A percentile compares a stretch with the other conserved stretches of the same genome.
Conservation (phyloP, 1,140 invertebrate genomes). For the Sarcophaga peregrina region DNA sequence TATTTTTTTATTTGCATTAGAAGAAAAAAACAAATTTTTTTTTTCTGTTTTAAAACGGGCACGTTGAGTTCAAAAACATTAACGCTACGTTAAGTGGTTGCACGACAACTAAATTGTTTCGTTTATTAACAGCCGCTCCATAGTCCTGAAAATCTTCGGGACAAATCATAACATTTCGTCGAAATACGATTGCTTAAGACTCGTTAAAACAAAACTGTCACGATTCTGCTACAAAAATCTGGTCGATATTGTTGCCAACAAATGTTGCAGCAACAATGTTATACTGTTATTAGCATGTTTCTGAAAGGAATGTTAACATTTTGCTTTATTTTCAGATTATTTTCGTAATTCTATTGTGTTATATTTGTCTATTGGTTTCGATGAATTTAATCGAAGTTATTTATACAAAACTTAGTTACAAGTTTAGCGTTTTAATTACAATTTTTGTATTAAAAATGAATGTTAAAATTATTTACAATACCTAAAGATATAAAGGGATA, state of each 20-base stretch:
- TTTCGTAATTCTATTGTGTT: too few relatives aligned
- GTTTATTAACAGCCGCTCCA: conserved; percentile 42
- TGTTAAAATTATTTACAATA: too few relatives aligned
- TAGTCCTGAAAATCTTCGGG: conserved; percentile 38
- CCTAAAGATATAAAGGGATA: too few relatives aligned
- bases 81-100: conserved; percentile 45
- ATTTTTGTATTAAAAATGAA: too few relatives aligned
- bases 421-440: too few relatives aligned
- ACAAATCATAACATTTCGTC: conserved; percentile 40
- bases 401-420: too few relatives aligned
- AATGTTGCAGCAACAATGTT: conserved; percentile 28
- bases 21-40: neutral
- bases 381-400: neutral
- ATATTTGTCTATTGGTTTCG: too few relatives aligned
- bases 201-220: neutral
- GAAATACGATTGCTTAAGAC: conserved; percentile 8
- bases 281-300: neutral
- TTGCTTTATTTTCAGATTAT: too few relatives aligned
- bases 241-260: neutral
- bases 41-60: conserved; percentile 34
- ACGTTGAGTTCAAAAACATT: conserved; percentile 31
- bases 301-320: too few relatives aligned
- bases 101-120: conserved; percentile 46
- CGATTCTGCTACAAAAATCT: neutral
- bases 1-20: conserved; percentile 4